Evolutionary conservation across 2,797 vertebrate genomes (phyloP).

Genomic region (Halcyon leucocephala): DNA sequence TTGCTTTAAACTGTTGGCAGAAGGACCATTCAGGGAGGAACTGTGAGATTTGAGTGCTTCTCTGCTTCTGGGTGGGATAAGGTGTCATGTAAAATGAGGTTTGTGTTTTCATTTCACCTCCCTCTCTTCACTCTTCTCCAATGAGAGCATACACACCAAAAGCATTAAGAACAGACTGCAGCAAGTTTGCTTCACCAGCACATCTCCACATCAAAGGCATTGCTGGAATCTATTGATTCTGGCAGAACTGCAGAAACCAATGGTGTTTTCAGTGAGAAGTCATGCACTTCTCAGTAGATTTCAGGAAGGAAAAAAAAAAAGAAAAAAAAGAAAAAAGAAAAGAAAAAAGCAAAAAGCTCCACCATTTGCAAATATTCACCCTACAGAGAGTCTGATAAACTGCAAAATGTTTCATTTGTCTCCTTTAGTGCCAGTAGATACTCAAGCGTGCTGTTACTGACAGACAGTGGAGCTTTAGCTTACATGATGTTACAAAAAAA

Average conservation of each 20-base stretch:
- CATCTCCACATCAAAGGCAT: slow-evolving; percentile 48
- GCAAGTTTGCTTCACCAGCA: slow-evolving; percentile 10
- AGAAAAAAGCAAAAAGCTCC: background rate
- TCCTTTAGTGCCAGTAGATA: background rate
- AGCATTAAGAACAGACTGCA: background rate
- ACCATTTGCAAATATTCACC: background rate
- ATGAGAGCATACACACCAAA: background rate
- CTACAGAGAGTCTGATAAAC: background rate
- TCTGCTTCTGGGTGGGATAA: slow-evolving; percentile 54
- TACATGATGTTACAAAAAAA: background rate
- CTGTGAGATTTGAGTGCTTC: slow-evolving; percentile 30
- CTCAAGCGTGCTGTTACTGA: background rate
- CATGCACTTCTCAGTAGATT: slow-evolving; percentile 38
- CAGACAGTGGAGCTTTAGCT: background rate
- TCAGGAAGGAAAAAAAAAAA: background rate
- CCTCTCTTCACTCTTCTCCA: background rate
- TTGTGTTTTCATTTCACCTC: slow-evolving; percentile 39
- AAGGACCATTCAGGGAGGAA: slow-evolving; percentile 30
- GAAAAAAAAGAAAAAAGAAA: background rate
- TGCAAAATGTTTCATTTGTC: background rate
- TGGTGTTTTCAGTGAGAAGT: slow-evolving; percentile 45
- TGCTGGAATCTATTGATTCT: slow-evolving; percentile 66
- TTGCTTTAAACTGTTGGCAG: slow-evolving; percentile 66
- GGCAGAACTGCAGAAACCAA: background rate
- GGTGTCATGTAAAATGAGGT: slow-evolving; percentile 1